Evolutionary conservation across 2,888 invertebrate species (phyloP), one percentile per base, ranked within the genome.

Genomic region (Leucophenga maculata): DNA sequence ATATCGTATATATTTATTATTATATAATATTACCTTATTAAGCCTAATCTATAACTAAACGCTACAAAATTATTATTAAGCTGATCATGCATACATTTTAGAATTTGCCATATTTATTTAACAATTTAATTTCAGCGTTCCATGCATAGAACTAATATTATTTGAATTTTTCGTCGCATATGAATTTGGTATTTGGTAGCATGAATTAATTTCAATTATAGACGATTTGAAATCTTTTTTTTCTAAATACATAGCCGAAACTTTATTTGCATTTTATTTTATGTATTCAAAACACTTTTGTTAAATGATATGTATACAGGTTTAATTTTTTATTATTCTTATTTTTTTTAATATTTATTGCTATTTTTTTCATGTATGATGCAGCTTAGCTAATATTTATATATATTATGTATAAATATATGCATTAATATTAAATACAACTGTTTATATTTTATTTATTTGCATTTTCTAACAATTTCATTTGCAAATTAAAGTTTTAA

Each of bases 281-380:
- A 64, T 65, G 50, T 71, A 65, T 69, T 31, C 67, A 59, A 64
- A 59, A 57, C 60, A 71, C 26, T 60, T 50, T 68, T 62, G 46
- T 22, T 73, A 76, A 76, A 77, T 76, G 76, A 76, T 76, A 76
- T 76, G 76, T 73, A 69, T 72, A 65, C 9, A 64, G 50, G 39
- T 39, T 39, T 6, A 39, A 11, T 39, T 39, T 39, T n/a, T n/a
- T n/a, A n/a, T n/a, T n/a, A n/a, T n/a, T n/a, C n/a, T n/a, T n/a
- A n/a, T n/a, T n/a, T n/a, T n/a, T n/a, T n/a, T n/a, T n/a, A n/a
- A n/a, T n/a, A n/a, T n/a, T n/a, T n/a, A n/a, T n/a, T n/a, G n/a
- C n/a, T n/a, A n/a, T n/a, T n/a, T n/a, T 39, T 39, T 39, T 39
- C 3, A 39, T 39, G 8, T 39, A 6, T 39, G 1, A 8, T 8